A percentile compares a stretch with the other conserved stretches of the same genome.
Conservation (phyloP, 2,113 vertebrate species). For the Eulacestoma nigropectus region DNA sequence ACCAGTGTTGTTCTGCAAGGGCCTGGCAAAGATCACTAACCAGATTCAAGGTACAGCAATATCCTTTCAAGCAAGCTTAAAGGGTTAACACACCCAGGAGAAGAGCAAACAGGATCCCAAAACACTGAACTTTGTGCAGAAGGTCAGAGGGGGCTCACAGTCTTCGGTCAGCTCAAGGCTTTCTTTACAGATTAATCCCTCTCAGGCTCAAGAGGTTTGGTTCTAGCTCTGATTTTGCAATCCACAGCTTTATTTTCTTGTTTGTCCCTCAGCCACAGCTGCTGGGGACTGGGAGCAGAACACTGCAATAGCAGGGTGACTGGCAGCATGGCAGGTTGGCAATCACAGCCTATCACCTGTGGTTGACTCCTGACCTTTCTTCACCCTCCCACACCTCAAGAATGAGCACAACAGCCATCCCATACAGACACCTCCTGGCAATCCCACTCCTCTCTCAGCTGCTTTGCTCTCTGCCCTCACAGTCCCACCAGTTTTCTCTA, state of each 20-base stretch:
- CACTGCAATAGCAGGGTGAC: neutral
- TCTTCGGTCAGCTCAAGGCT: neutral
- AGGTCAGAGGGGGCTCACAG: neutral
- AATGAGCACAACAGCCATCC: neutral
- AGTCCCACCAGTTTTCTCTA: neutral
- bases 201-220: constrained; percentile 14
- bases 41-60: neutral
- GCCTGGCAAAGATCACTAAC: neutral
- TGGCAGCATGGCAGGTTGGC: neutral
- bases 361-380: neutral
- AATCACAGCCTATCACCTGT: neutral
- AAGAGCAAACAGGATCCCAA: neutral
- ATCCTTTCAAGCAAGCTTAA: neutral
- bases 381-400: neutral
- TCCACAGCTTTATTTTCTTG: neutral
- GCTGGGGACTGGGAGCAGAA: neutral
- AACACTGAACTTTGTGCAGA: neutral
- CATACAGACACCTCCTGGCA: neutral
- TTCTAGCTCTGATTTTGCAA: constrained; percentile 4
- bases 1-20: neutral
- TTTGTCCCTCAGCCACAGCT: neutral
- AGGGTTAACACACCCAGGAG: neutral
- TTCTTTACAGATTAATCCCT: neutral
- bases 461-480: neutral
- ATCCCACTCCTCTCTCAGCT: neutral